These are phyloP conservation scores for Heloderma charlesbogerti DNA, from an alignment of 2,113 vertebrate genomes.

Conservation along the genomic window DNA sequence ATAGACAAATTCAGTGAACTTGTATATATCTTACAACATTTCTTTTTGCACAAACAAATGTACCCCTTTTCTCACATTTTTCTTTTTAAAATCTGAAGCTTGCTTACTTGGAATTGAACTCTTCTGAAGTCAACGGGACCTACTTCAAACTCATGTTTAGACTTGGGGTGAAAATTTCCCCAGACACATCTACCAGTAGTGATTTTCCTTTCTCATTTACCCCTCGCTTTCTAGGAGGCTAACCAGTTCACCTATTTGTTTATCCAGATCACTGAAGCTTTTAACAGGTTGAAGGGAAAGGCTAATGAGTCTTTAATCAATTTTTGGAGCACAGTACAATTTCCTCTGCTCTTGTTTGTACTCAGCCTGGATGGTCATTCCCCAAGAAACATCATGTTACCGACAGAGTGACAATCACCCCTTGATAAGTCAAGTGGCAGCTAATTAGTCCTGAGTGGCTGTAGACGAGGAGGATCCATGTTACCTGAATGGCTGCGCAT, in stretches of 20 bases:
- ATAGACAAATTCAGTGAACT: background rate
- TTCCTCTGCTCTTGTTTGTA: constrained; percentile 71
- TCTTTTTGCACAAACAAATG: background rate
- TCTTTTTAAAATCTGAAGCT: background rate
- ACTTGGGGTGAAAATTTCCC: constrained; percentile 65
- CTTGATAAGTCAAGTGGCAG: constrained; percentile 77
- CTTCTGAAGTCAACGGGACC: background rate
- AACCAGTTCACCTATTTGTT: constrained; percentile 70
- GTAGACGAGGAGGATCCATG: constrained; percentile 54
- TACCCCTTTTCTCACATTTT: background rate
- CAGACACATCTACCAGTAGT: constrained; percentile 65
- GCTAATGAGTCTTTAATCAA: constrained; percentile 76
- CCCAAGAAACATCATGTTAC: constrained; percentile 35
- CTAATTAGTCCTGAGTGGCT: constrained; percentile 68
- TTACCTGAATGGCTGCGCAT: constrained; percentile 73
- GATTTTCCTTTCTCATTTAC: constrained; percentile 70
- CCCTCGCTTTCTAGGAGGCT: constrained; percentile 61
- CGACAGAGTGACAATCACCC: constrained; percentile 61
- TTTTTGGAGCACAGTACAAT: constrained; percentile 73
- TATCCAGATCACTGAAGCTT: constrained; percentile 68
- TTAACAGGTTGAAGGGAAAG: constrained; percentile 72
- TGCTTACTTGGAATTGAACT: background rate
- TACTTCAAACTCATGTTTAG: background rate
- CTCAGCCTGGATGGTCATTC: constrained; percentile 69
- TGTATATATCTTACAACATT: background rate